Conservation (phyloP, 2,113 vertebrate species). For the Ochotona curzoniae region DNA sequence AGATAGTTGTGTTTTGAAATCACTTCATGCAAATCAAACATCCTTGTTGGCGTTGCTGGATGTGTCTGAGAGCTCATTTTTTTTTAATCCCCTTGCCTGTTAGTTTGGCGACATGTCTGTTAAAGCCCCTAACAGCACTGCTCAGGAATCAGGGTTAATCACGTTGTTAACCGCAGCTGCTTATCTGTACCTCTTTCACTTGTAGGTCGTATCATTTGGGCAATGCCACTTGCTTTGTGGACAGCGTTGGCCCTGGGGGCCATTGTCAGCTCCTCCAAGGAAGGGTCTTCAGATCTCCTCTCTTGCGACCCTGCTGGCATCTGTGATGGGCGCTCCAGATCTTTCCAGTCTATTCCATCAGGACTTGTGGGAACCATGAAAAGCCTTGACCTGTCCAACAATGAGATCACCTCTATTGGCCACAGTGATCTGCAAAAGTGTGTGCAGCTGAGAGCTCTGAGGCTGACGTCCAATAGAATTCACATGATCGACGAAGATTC, state of each 20-base stretch:
- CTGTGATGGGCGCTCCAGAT: slow-evolving; percentile 84
- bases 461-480: slow-evolving; percentile 85
- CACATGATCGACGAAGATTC: slow-evolving; percentile 82
- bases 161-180: background rate
- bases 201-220: slow-evolving; percentile 63
- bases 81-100: background rate
- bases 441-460: slow-evolving; percentile 82
- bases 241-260: slow-evolving; percentile 64
- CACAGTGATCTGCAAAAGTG: slow-evolving; percentile 83
- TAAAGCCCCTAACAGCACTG: background rate
- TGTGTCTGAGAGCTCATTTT: background rate
- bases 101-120: background rate
- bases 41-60: background rate
- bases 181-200: slow-evolving; percentile 28
- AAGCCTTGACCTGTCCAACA: slow-evolving; percentile 86
- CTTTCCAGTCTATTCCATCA: slow-evolving; percentile 81
- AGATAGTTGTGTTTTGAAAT: background rate
- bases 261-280: slow-evolving; percentile 35
- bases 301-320: slow-evolving; percentile 72
- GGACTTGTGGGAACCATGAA: slow-evolving; percentile 70
- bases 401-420: slow-evolving; percentile 82
- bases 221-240: slow-evolving; percentile 68
- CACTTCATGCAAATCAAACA: too few relatives aligned
- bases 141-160: background rate
- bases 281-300: background rate